These are phyloP conservation scores for Glossosoma conforme DNA, from an alignment of 1,140 invertebrate genomes.

Conservation along the genomic window DNA sequence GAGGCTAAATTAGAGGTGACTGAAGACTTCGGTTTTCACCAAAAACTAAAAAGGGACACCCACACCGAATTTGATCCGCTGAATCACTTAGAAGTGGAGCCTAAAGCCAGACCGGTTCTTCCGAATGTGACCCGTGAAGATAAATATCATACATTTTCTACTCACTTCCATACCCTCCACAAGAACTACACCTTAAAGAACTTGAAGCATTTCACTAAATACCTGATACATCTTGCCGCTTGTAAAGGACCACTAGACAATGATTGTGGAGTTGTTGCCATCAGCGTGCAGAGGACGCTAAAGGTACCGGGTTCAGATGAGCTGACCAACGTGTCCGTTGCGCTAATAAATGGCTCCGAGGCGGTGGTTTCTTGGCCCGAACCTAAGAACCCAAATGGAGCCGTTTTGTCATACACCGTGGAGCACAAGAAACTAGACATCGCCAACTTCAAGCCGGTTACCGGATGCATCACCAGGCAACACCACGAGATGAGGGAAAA, in stretches of 20 bases:
- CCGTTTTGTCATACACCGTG: conserved; percentile 58
- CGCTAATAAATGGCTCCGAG: conserved; percentile 34
- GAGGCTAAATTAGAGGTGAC: neutral
- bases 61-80: no score
- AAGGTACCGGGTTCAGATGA: conserved; percentile 35
- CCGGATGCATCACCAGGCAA: conserved; percentile 44
- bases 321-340: conserved; percentile 33
- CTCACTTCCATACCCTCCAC: conserved; percentile 4
- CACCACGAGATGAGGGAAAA: conserved; percentile 31
- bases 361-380: conserved; percentile 54
- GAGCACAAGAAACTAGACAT: conserved; percentile 48
- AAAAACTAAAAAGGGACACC: no score
- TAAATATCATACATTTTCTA: conserved; percentile 17
- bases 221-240: conserved; percentile 49
- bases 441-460: conserved; percentile 23
- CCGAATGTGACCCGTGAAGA: conserved; percentile 17
- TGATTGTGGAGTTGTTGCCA: conserved; percentile 22
- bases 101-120: neutral
- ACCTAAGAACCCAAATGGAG: conserved; percentile 57
- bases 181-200: conserved; percentile 33
- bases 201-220: conserved; percentile 46
- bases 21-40: neutral
- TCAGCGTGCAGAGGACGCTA: conserved; percentile 13
- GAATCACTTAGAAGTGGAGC: no score
- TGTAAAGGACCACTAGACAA: conserved; percentile 40